Base-by-base conservation (phyloP, 2,113 vertebrate species). In the Clarias batrachus region DNA sequence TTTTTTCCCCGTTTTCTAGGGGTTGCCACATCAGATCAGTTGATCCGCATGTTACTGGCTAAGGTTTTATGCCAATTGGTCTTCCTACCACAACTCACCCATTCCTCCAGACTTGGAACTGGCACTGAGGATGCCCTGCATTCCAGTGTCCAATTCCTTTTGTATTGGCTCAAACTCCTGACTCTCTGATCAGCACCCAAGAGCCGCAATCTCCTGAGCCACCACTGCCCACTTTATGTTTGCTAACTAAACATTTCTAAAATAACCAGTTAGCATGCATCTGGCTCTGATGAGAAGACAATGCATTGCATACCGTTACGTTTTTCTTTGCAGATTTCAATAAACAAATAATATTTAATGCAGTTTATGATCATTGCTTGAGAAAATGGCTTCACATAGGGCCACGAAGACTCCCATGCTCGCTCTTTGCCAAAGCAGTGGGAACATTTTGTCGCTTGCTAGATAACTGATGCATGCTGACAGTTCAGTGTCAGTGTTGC, bases 361-460 rank as follows among this genome's bases (percentile, higher is more conserved):
- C 2, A 52, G 73, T 13, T 1, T 85, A 11, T 60, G 30, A 17
- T 73, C 19, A 60, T 37, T 9, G 54, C 68, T 16, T 85, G 60
- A 77, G 73, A 54, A 66, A 66, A 66, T 66, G 60, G 41, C 11
- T 66, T 78, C 41, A 65, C n/a, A 1, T 77, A 37, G 30, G 83
- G 70, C n/a, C 17, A 4, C 41, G 41, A 13, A 48, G 57, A 48
- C 19, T 68, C 71, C 77, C 59, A n/a, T 7, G 48, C 56, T 62
- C 25, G 52, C 17, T 86, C 13, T 74, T 65, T 82, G 27, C 59
- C 68, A 82, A 25, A 82, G 79, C 68, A 82, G n/a, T 82, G 57
- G 86, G 86, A 82, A 82, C 80, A 82, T 65, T 74, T 87, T 74
- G 59, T 76, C n/a, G 41, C 79, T 59, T 73, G 78, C 79, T 86